Percentiles rank a stretch among this genome's conserved stretches.
These are phyloP conservation scores for Tetranychus piercei DNA, from an alignment of 2,888 invertebrate genomes.

Conservation along the genomic window DNA sequence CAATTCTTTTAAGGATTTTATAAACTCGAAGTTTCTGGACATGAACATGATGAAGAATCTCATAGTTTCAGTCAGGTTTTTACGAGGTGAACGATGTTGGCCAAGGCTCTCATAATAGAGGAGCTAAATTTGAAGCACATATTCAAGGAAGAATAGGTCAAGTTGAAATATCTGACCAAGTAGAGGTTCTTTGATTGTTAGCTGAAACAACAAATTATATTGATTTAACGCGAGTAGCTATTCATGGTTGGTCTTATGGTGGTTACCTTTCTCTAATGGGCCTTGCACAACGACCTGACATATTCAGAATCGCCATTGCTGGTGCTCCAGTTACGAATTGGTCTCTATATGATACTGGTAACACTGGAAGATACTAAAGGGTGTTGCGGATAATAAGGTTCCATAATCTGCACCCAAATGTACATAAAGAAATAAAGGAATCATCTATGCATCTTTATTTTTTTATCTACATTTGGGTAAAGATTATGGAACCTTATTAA, in stretches of 20 bases:
- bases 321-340: constrained; percentile 96
- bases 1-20: too few relatives aligned
- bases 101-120: constrained; percentile 80
- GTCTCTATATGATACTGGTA: constrained; percentile 93
- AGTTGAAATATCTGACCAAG: constrained; percentile 32
- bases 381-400: too few relatives aligned
- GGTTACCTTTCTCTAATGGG: constrained; percentile 91
- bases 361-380: constrained; percentile 94
- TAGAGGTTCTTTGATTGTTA: constrained; percentile 72
- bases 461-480: too few relatives aligned
- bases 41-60: too few relatives aligned
- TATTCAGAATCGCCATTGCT: constrained; percentile 80
- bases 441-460: too few relatives aligned
- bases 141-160: constrained; percentile 57
- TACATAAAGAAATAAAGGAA: too few relatives aligned
- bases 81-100: constrained; percentile 37
- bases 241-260: constrained; percentile 96
- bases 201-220: constrained; percentile 66
- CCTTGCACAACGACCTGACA: constrained; percentile 69
- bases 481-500: too few relatives aligned
- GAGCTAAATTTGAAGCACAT: constrained; percentile 73
- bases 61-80: too few relatives aligned
- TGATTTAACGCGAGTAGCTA: constrained; percentile 74
- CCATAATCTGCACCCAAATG: too few relatives aligned
- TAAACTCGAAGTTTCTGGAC: too few relatives aligned